Base-by-base conservation (phyloP, 2,888 invertebrate genomes). In the Odontomyia ornata region DNA sequence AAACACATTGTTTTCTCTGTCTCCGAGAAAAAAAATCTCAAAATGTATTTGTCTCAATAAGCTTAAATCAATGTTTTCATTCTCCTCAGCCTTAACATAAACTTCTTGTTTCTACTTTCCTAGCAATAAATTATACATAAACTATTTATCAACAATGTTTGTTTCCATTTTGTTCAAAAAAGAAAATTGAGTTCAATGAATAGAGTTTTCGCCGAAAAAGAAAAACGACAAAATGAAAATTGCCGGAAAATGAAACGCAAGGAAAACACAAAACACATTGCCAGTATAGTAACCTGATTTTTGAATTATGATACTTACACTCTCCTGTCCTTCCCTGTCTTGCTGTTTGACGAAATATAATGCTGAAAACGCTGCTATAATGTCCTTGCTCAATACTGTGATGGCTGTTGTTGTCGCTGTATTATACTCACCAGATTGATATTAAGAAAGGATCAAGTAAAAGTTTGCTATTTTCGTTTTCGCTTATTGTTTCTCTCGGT, bases 281-380 rank as follows among this genome's bases (percentile, higher is more conserved):
- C 13, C 11, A 60, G 25, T 60, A 60, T 60, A 18, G 25, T 25
- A 60, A 60, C 60, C 60, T 21, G 25, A 60, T 60, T 60, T 60
- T 23, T 60, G 60, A 60, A 60, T 60, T 60, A 60, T 60, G 60
- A 60, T 25, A 60, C 25, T 23, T 23, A n/a, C 52, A 60, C 23
- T 23, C 60, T 25, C 60, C 18, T 60, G 2, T 15, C 36, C 36
- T 36, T 9, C 9, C 36, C 36, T 9, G 9, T n/a, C n/a, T 5
- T 36, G 9, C 9, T 36, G 36, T 36, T 36, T 36, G 36, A 36
- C 36, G 36, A 36, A 36, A 36, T 9, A 36, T 36, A 36, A 36
- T 36, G 9, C 36, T 3, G 3, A 36, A 9, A 9, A 36, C 9
- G 9, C 36, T 36, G 36, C 9, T 9, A 3, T 36, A 36, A 36